Evolutionary conservation across 2,888 invertebrate species (phyloP).

Genomic region (Catocala sponsa): DNA sequence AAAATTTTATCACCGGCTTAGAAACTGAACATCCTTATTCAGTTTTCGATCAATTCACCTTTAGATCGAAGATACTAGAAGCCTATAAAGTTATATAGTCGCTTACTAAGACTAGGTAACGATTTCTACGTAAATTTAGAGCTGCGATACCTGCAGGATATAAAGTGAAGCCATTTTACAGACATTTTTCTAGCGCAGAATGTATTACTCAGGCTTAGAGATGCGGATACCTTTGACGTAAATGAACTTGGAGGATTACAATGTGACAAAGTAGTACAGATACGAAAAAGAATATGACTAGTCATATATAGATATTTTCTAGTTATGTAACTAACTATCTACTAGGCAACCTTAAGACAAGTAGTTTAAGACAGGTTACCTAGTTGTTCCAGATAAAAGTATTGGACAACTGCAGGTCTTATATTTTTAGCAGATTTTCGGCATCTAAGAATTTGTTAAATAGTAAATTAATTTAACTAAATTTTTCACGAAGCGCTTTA

Average conservation of each 20-base stretch:
- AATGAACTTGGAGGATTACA: conserved; percentile 32
- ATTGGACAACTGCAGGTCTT: too few relatives aligned
- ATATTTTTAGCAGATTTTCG: too few relatives aligned
- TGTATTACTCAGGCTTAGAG: conserved; percentile 41
- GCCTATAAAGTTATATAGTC: conserved; percentile 21
- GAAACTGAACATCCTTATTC: conserved; percentile 11
- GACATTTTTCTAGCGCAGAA: conserved; percentile 48
- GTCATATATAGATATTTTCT: neutral
- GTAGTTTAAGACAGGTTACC: too few relatives aligned
- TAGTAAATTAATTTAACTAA: too few relatives aligned
- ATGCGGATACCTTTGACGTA: conserved; percentile 21
- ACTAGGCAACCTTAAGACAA: too few relatives aligned
- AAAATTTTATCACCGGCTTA: neutral
- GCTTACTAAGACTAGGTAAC: conserved; percentile 29
- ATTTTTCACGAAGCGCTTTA: too few relatives aligned
- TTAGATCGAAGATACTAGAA: conserved; percentile 18
- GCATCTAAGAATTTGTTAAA: too few relatives aligned
- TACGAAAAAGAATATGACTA: neutral
- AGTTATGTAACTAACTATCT: too few relatives aligned
- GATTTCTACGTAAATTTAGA: conserved; percentile 46
- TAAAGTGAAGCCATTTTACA: conserved; percentile 43
- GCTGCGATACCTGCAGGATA: conserved; percentile 32
- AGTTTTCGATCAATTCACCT: conserved; percentile 21
- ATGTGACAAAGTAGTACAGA: neutral
- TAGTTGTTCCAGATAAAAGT: too few relatives aligned